These are phyloP conservation scores for Trichechus manatus DNA, from an alignment of 2,113 vertebrate species.

Conservation along the genomic window DNA sequence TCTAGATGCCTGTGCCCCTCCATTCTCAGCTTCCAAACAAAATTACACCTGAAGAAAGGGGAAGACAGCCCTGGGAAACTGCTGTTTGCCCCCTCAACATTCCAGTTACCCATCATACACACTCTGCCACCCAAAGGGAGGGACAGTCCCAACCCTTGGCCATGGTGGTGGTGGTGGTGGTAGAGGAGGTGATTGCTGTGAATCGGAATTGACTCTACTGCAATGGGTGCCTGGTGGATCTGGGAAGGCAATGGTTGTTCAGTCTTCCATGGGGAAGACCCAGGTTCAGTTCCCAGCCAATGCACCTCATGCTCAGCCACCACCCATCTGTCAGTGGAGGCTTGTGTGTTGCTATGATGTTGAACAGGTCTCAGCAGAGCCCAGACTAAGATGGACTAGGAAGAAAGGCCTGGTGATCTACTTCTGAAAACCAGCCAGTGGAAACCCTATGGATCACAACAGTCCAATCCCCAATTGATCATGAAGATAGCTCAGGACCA, in stretches of 20 bases:
- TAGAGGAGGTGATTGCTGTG: fast-evolving
- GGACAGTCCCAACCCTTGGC: fast-evolving
- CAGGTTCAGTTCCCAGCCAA: not conserved
- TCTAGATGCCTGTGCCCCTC: not conserved
- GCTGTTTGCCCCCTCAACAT: not conserved
- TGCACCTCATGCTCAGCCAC: not conserved
- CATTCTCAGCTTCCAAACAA: not conserved
- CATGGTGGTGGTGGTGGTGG: fast-evolving
- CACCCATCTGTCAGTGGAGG: not conserved
- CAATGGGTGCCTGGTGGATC: too few species aligned
- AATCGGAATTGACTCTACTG: too few species aligned
- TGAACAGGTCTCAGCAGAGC: not conserved
- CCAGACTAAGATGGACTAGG: not conserved
- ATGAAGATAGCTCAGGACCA: not conserved
- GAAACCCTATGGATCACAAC: not conserved
- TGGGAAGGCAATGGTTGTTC: not conserved
- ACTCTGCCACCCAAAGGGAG: not conserved
- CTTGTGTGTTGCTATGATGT: not conserved
- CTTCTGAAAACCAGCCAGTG: not conserved
- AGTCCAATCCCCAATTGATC: not conserved
- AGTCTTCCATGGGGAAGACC: not conserved
- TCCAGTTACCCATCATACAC: not conserved
- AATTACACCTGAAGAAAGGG: not conserved
- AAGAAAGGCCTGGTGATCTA: not conserved
- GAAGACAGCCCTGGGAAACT: not conserved